Conservation (phyloP, 2,888 invertebrate species). For the Tenthredo amoena region DNA sequence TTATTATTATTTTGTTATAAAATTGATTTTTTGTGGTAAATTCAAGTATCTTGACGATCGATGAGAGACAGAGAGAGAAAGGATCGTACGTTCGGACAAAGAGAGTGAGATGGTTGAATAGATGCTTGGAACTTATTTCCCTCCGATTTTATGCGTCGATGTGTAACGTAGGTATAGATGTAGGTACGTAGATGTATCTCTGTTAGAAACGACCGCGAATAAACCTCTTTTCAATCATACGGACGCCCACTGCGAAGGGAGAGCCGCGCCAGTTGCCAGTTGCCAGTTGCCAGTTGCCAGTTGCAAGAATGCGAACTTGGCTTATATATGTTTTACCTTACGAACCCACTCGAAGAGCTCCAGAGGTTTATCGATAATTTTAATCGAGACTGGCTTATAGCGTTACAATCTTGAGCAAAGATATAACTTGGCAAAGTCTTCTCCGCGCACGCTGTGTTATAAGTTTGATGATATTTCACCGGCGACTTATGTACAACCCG, state of each 20-base stretch:
- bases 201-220: conserved; percentile 28
- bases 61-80: background rate
- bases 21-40: too few relatives aligned
- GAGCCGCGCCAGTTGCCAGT: conserved; percentile 1
- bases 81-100: background rate
- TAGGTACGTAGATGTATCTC: background rate
- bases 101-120: background rate
- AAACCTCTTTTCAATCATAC: conserved; percentile 52
- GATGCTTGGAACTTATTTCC: background rate
- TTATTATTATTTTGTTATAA: too few relatives aligned
- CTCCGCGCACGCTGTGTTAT: background rate
- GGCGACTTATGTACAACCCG: background rate
- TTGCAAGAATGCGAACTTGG: conserved; percentile 38
- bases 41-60: too few relatives aligned
- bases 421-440: conserved; percentile 11
- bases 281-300: background rate
- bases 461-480: background rate
- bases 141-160: background rate
- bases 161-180: background rate
- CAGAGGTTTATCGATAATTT: conserved; percentile 47
- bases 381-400: conserved; percentile 43
- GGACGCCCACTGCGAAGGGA: conserved; percentile 52
- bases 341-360: conserved; percentile 3
- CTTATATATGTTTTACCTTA: conserved; percentile 17
- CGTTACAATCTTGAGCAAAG: conserved; percentile 42